These are phyloP conservation scores for Menidia menidia DNA, from an alignment of 2,797 vertebrate species.

Conservation along the genomic window DNA sequence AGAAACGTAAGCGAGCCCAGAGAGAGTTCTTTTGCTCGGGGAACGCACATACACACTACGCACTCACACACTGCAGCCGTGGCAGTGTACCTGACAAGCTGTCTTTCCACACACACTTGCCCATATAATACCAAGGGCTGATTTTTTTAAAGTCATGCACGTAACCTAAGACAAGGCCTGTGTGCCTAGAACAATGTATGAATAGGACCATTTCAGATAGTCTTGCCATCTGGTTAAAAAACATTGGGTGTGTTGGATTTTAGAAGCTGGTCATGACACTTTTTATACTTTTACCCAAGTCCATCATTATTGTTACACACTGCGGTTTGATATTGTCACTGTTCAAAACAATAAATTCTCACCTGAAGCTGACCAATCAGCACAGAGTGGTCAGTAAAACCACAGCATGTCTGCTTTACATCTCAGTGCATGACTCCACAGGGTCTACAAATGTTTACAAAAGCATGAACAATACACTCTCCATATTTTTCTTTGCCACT, in stretches of 20 bases:
- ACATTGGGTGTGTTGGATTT: no score
- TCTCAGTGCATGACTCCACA: slow-evolving; percentile 9
- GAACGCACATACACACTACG: slow-evolving; percentile 36
- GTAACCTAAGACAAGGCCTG: slow-evolving; percentile 63
- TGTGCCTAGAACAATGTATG: slow-evolving; percentile 36
- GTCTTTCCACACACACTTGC: slow-evolving; percentile 5
- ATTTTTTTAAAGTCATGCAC: slow-evolving; percentile 19
- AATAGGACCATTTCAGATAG: slow-evolving; percentile 50
- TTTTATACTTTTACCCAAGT: no score
- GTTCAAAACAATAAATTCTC: no score
- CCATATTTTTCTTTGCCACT: slow-evolving; percentile 20
- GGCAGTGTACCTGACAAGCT: no score
- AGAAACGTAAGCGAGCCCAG: slow-evolving; percentile 60
- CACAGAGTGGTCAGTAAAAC: no score
- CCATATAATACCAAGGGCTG: slow-evolving; percentile 39
- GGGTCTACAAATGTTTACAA: slow-evolving; percentile 8
- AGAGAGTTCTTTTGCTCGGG: slow-evolving; percentile 45
- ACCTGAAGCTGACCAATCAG: no score
- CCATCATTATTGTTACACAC: no score
- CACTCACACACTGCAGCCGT: background rate
- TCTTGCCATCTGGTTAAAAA: slow-evolving; percentile 57
- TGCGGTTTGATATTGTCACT: no score
- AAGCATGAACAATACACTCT: slow-evolving; percentile 14
- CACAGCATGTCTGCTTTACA: no score
- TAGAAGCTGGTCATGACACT: background rate